These are phyloP conservation scores for Muscidifurax raptorellus DNA, from an alignment of 1,140 invertebrate genomes.

Conservation along the genomic window DNA sequence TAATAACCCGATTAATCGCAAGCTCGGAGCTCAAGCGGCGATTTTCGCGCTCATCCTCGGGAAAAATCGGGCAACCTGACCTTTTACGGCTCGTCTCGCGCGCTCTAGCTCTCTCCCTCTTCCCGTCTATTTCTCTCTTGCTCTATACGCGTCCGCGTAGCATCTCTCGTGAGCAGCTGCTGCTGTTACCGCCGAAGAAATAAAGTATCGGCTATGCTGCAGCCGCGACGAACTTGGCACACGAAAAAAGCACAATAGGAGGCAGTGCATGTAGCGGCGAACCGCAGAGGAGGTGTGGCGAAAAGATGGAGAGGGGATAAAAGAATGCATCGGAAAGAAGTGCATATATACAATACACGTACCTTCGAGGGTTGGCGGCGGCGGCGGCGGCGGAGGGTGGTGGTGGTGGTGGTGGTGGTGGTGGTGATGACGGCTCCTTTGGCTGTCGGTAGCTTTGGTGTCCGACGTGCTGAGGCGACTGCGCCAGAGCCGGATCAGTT, in stretches of 20 bases:
- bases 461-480: conserved; percentile 67
- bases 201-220: too few relatives aligned
- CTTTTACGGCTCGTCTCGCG: conserved; percentile 28
- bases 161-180: not conserved
- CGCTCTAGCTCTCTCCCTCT: not conserved
- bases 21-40: conserved; percentile 21
- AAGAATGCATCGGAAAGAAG: conserved; percentile 21
- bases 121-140: not conserved
- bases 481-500: conserved; percentile 59
- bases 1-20: not conserved
- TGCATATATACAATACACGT: conserved; percentile 57
- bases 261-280: not conserved
- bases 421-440: conserved; percentile 25
- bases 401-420: not conserved
- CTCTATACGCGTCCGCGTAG: not conserved
- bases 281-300: not conserved
- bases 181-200: too few relatives aligned
- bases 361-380: conserved; percentile 65
- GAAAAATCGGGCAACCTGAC: conserved; percentile 36
- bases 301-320: not conserved
- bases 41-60: conserved; percentile 33
- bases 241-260: not conserved
- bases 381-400: conserved; percentile 41
- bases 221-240: not conserved
- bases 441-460: conserved; percentile 62